Base-by-base conservation (phyloP, 30 jellyfish, hydroid and myxozoan species). In the Calvadosia cruxmelitensis region DNA sequence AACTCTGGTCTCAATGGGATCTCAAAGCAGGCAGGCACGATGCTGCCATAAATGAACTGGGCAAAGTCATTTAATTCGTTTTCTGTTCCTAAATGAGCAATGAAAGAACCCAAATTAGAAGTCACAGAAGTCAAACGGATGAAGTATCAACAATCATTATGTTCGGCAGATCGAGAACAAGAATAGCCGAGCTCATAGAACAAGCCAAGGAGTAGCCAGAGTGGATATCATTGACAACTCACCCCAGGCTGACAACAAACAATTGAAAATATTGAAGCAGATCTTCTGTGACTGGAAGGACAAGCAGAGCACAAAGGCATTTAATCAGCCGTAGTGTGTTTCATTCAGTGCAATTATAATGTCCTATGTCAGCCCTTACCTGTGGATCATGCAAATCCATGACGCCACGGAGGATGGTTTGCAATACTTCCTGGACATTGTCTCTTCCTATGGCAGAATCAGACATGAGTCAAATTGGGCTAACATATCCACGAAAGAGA, bases 331-430 rank as follows among this genome's bases (percentile, higher is more conserved):
- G n/a, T n/a, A n/a, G n/a, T n/a, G n/a, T n/a, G n/a, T n/a, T n/a
- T n/a, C n/a, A n/a, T n/a, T n/a, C n/a, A n/a, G n/a, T n/a, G n/a
- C n/a, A n/a, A n/a, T n/a, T n/a, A n/a, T n/a, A n/a, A n/a, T n/a
- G n/a, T n/a, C n/a, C n/a, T n/a, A n/a, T n/a, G n/a, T n/a, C n/a
- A n/a, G n/a, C n/a, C n/a, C 49, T 33, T 71, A 87, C 97, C 98
- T 89, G 98, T 2, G 95, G 93, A 65, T 89, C 98, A 2, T 83
- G 81, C 33, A 68, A 64, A 29, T 89, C 98, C 1, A 81, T 79
- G 57, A 95, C 94, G 0, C 98, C 98, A 81, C 81, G 98, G 1
- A 82, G 85, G 50, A 89, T 66, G 20, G 95, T 75, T 5, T 66
- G 71, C 5, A 89, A 64, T 10, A 89, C 72, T 20, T 69, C 77